phyloP scores from a whole-genome alignment of 2,888 invertebrate species.

The Elysia crispata region DNA sequence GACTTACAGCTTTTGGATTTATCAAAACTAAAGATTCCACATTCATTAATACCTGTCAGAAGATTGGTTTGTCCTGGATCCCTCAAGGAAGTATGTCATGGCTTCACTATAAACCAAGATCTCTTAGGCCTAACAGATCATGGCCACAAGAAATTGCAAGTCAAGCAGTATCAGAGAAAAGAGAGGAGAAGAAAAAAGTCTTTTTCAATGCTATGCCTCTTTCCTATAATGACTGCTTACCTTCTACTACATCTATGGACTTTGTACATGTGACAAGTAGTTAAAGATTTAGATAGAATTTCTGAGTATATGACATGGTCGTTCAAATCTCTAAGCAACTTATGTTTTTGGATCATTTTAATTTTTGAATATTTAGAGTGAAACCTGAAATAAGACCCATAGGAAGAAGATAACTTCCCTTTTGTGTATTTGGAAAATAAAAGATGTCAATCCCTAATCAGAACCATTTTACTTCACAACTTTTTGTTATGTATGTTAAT shows the following conservation, averaged over 20 bases:
- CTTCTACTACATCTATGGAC: conserved; percentile 3
- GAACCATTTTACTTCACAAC: too few relatives aligned
- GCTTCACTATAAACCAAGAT: conserved; percentile 56
- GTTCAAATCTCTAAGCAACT: neutral
- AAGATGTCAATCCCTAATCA: too few relatives aligned
- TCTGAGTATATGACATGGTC: neutral
- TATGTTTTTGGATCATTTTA: too few relatives aligned
- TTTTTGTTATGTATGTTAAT: too few relatives aligned
- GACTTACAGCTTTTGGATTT: conserved; percentile 67
- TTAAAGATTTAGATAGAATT: neutral
- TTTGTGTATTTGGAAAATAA: too few relatives aligned
- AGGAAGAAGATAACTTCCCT: neutral
- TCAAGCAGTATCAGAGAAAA: neutral
- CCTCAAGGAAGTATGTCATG: conserved; percentile 71
- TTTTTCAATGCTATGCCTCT: conserved; percentile 51
- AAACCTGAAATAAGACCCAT: neutral
- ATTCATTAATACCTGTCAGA: conserved; percentile 62
- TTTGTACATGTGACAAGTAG: conserved; percentile 45
- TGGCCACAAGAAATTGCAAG: neutral
- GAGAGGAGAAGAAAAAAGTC: conserved; percentile 27
- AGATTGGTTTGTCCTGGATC: conserved; percentile 70
- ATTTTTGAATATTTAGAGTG: neutral
- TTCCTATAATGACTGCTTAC: conserved; percentile 51
- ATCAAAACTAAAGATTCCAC: conserved; percentile 64
- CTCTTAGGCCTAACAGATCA: neutral